Conservation (phyloP, 2,888 invertebrate species). For the Tromatobia lineatoria region DNA sequence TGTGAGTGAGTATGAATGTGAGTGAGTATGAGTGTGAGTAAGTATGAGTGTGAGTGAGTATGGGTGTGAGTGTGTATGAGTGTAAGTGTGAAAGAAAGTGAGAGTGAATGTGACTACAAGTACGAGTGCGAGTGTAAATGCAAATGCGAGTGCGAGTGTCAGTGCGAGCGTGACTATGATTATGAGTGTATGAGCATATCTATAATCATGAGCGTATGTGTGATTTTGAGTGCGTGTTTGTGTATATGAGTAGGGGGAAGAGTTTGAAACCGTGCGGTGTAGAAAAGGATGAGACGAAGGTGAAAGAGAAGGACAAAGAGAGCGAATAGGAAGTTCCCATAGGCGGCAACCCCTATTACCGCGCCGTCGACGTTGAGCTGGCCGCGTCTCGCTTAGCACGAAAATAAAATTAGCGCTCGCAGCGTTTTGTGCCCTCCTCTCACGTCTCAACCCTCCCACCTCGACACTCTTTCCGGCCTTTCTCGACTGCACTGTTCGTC, state of each 20-base stretch:
- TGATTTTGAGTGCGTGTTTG: neutral
- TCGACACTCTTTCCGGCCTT: slow-evolving; percentile 46
- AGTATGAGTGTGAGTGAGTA: neutral
- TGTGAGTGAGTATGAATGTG: neutral
- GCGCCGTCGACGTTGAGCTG: slow-evolving; percentile 54
- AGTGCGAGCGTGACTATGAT: neutral
- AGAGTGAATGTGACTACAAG: neutral
- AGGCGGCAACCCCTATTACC: slow-evolving; percentile 69
- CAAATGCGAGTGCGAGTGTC: neutral
- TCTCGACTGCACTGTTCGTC: slow-evolving; percentile 28
- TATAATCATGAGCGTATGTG: no score
- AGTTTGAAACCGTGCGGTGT: slow-evolving; percentile 5
- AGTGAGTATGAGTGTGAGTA: neutral
- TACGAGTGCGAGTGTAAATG: no score
- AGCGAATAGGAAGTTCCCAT: slow-evolving; percentile 27
- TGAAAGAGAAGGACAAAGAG: slow-evolving; percentile 39
- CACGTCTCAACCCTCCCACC: slow-evolving; percentile 25
- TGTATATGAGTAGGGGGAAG: neutral
- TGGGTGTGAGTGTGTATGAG: no score
- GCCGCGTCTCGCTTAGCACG: slow-evolving; percentile 65
- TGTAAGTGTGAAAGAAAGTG: no score
- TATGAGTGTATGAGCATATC: neutral
- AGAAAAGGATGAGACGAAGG: slow-evolving; percentile 59
- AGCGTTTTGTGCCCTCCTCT: slow-evolving; percentile 73
- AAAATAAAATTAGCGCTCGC: slow-evolving; percentile 80